phyloP scores from a whole-genome alignment of 1,140 invertebrate species.

The Papilio helenus region DNA sequence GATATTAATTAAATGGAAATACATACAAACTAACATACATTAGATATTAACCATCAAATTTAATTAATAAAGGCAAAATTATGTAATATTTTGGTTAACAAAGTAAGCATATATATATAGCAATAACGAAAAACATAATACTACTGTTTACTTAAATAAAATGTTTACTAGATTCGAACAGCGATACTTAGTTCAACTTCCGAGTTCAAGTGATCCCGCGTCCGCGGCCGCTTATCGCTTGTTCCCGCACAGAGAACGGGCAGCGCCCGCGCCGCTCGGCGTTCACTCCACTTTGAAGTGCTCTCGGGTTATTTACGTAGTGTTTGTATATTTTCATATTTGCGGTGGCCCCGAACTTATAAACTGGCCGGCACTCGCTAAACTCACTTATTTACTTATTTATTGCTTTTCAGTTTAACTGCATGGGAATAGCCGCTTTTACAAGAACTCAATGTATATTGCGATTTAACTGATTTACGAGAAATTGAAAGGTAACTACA shows the following conservation, averaged over 20 bases:
- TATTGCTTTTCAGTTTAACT: slow-evolving; percentile 26
- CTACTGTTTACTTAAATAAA: too few species aligned
- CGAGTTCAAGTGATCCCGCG: neutral
- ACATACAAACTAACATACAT: too few species aligned
- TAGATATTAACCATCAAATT: too few species aligned
- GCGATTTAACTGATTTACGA: neutral
- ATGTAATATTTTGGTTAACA: too few species aligned
- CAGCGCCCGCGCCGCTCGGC: slow-evolving; percentile 37
- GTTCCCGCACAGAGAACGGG: slow-evolving; percentile 21
- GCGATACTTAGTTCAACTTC: neutral
- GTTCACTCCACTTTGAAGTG: slow-evolving; percentile 74
- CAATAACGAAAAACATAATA: too few species aligned
- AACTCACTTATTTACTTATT: slow-evolving; percentile 45
- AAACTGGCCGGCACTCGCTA: slow-evolving; percentile 56
- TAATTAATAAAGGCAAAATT: too few species aligned
- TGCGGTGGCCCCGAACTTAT: slow-evolving; percentile 70
- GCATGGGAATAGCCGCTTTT: neutral
- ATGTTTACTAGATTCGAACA: neutral
- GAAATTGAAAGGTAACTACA: neutral
- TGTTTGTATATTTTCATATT: slow-evolving; percentile 79
- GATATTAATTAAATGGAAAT: too few species aligned
- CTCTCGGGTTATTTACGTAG: slow-evolving; percentile 73
- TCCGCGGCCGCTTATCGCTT: slow-evolving; percentile 17
- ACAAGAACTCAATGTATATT: neutral
- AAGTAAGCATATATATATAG: too few species aligned